Conservation (phyloP, 2,888 invertebrate species). For the Heliconius erato region DNA sequence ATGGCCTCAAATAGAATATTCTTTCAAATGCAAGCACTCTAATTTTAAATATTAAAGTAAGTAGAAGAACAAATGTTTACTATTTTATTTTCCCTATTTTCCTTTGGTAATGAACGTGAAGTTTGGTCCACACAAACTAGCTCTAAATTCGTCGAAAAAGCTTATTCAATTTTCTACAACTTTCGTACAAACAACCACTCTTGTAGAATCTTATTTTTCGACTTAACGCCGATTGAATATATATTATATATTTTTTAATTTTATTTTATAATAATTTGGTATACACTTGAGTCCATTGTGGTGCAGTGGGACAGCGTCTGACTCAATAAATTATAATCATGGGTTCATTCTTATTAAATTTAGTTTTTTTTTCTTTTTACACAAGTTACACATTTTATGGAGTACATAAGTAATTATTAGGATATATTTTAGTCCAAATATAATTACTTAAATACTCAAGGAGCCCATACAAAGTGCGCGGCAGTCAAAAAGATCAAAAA, state of each 20-base stretch:
- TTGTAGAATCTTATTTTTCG: neutral
- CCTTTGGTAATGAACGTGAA: conserved; percentile 6
- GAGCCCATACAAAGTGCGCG: no score
- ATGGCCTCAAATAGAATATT: neutral
- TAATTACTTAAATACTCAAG: neutral
- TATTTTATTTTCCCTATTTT: neutral
- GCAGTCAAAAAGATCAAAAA: neutral
- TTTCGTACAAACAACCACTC: neutral
- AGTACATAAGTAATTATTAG: neutral
- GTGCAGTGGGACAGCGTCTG: no score
- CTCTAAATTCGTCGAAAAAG: neutral
- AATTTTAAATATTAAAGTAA: neutral
- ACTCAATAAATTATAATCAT: no score
- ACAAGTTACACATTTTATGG: no score
- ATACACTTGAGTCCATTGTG: no score
- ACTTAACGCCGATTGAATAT: neutral
- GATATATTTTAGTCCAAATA: neutral
- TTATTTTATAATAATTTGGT: no score
- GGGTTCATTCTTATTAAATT: no score
- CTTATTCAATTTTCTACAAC: neutral
- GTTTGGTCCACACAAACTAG: neutral
- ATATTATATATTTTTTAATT: no score
- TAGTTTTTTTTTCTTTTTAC: no score
- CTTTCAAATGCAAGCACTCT: neutral
- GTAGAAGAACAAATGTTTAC: neutral